Conservation (phyloP, 1,140 invertebrate species). For the Sycophaga agraensis region DNA sequence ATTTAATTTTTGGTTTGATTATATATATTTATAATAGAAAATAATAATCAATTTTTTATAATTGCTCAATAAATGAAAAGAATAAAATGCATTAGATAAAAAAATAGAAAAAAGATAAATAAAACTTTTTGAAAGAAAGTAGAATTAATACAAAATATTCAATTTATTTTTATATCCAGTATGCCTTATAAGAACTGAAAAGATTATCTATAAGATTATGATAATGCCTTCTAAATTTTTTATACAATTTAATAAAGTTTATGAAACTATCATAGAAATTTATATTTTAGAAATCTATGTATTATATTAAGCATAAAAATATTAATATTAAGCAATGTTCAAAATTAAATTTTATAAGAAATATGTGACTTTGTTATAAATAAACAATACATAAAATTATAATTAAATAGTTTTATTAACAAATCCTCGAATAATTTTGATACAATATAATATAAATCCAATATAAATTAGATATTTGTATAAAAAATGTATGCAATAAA, state of each 20-base stretch:
- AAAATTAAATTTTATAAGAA: conserved; percentile 2
- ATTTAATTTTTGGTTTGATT: background rate
- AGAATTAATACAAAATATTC: no score
- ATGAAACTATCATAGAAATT: background rate
- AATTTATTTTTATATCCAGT: conserved; percentile 28
- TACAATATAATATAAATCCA: no score
- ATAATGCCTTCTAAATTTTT: background rate
- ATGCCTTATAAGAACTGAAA: conserved; percentile 16
- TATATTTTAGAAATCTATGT: conserved; percentile 1
- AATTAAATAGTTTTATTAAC: conserved; percentile 1
- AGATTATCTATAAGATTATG: conserved; percentile 1
- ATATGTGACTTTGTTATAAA: conserved; percentile 15
- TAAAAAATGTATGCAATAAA: no score
- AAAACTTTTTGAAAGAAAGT: no score
- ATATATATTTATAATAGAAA: no score
- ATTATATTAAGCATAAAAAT: conserved; percentile 4
- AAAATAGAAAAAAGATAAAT: conserved; percentile 2
- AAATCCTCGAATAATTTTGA: no score
- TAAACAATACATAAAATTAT: conserved; percentile 4
- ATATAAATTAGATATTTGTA: no score
- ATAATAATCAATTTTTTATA: no score
- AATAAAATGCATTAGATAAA: background rate
- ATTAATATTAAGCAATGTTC: background rate
- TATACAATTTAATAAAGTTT: background rate
- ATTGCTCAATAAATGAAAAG: background rate